Evolutionary conservation across 2,888 invertebrate species (phyloP).

Genomic region (Nipponacmea schrenckii): DNA sequence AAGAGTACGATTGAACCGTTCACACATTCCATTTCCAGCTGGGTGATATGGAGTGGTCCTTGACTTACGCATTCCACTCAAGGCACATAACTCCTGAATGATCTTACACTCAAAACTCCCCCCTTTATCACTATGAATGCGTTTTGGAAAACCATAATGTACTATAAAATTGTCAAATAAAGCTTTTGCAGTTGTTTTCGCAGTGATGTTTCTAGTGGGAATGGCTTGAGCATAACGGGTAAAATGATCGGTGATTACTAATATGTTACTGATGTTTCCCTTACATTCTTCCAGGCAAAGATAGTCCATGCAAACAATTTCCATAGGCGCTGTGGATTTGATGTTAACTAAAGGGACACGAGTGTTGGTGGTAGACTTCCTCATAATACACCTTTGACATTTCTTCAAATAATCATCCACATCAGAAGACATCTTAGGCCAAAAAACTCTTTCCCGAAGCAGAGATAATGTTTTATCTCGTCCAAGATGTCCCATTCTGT

Average conservation of each 20-base stretch:
- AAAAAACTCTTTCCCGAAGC: constrained; percentile 19
- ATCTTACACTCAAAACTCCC: constrained; percentile 27
- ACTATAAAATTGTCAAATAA: constrained; percentile 25
- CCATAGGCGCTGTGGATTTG: constrained; percentile 15
- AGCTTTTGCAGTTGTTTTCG: constrained; percentile 27
- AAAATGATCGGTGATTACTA: constrained; percentile 26
- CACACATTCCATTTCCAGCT: constrained; percentile 30
- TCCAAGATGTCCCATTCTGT: too few species aligned
- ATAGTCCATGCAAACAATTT: constrained; percentile 19
- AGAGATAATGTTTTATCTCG: too few species aligned
- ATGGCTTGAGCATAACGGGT: constrained; percentile 23
- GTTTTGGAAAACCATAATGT: constrained; percentile 28
- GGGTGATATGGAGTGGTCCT: constrained; percentile 34
- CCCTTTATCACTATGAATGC: constrained; percentile 30
- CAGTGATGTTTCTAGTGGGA: constrained; percentile 27
- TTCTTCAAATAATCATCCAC: constrained; percentile 13
- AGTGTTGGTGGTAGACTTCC: constrained; percentile 15
- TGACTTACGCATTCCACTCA: constrained; percentile 24
- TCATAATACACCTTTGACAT: constrained; percentile 18
- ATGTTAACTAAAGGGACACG: constrained; percentile 23
- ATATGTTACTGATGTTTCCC: constrained; percentile 12
- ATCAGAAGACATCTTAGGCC: constrained; percentile 22
- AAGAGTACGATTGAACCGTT: constrained; percentile 29
- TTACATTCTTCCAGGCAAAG: constrained; percentile 12
- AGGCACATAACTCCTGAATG: constrained; percentile 24